These are phyloP conservation scores for Seriola rivoliana DNA, from an alignment of 2,113 vertebrate genomes.

Conservation along the genomic window DNA sequence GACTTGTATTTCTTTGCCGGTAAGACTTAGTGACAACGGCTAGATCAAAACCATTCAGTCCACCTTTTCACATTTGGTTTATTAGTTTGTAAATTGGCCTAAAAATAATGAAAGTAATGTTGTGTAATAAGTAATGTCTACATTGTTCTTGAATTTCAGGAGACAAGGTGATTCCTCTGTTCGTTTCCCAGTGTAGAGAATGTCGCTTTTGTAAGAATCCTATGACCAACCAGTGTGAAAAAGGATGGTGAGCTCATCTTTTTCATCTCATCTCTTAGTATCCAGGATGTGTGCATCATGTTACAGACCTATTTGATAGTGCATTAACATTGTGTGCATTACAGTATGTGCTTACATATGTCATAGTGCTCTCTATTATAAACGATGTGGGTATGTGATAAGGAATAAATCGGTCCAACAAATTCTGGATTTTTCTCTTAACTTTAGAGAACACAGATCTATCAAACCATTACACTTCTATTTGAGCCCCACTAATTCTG, in stretches of 20 bases:
- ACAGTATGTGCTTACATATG: neutral
- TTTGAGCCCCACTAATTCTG: neutral
- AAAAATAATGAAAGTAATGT: neutral
- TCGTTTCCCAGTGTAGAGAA: constrained; percentile 86
- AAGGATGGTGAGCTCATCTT: constrained; percentile 80
- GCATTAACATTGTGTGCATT: neutral
- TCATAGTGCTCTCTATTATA: neutral
- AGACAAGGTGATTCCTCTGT: constrained; percentile 90
- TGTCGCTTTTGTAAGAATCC: constrained; percentile 86
- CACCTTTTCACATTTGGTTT: neutral
- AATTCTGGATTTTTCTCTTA: neutral
- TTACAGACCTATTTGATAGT: neutral
- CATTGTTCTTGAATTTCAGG: constrained; percentile 72
- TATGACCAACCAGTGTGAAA: constrained; percentile 86
- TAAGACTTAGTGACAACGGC: neutral
- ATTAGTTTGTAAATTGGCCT: neutral
- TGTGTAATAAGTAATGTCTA: too few relatives aligned
- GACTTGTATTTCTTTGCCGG: neutral
- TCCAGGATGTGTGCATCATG: neutral
- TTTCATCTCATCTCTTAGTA: neutral
- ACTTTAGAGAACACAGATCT: neutral
- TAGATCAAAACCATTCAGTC: neutral
- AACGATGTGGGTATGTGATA: neutral
- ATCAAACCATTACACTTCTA: neutral
- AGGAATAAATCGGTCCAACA: neutral